A percentile compares a stretch with the other conserved stretches of the same genome.
phyloP scores from a whole-genome alignment of 2,113 vertebrate genomes.

The Austrofundulus limnaeus region DNA sequence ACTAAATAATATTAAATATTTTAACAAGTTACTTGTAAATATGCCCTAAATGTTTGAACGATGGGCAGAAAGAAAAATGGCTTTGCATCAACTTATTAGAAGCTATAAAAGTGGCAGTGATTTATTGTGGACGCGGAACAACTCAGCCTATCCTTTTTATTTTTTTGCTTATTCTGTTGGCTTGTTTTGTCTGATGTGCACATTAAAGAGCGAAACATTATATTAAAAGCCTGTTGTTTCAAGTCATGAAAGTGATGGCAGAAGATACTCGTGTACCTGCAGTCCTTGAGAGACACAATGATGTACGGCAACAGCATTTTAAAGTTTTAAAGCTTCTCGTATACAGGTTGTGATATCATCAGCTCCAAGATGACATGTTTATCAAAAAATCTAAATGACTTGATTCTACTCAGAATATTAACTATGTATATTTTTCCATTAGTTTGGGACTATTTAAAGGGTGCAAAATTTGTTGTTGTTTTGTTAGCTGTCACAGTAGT shows the following conservation, averaged over 20 bases:
- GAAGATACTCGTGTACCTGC: slow-evolving; percentile 48
- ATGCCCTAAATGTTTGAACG: slow-evolving; percentile 85
- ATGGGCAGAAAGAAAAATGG: slow-evolving; percentile 83
- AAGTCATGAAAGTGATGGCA: slow-evolving; percentile 65
- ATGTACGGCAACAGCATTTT: slow-evolving; percentile 57
- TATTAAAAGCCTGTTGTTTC: slow-evolving; percentile 75
- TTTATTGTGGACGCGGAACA: slow-evolving; percentile 75
- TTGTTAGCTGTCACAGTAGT: too few species aligned
- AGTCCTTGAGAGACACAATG: slow-evolving; percentile 51
- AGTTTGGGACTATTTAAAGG: neutral
- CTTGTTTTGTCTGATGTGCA: slow-evolving; percentile 74
- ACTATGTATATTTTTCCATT: neutral
- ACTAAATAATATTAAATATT: slow-evolving; percentile 89
- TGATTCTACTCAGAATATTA: slow-evolving; percentile 3
- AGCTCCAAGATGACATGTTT: slow-evolving; percentile 9
- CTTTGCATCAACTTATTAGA: slow-evolving; percentile 87
- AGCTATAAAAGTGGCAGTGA: slow-evolving; percentile 81
- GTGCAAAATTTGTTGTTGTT: neutral
- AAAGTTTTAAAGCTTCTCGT: slow-evolving; percentile 73
- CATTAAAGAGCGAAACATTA: slow-evolving; percentile 70
- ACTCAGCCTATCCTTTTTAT: slow-evolving; percentile 71
- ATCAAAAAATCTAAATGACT: slow-evolving; percentile 8
- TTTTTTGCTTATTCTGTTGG: slow-evolving; percentile 70
- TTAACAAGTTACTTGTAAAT: slow-evolving; percentile 89
- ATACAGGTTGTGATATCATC: slow-evolving; percentile 61